A percentile compares a stretch with the other conserved stretches of the same genome.
These are phyloP conservation scores for Corvus moneduloides DNA, from an alignment of 2,113 vertebrate species.

Conservation along the genomic window DNA sequence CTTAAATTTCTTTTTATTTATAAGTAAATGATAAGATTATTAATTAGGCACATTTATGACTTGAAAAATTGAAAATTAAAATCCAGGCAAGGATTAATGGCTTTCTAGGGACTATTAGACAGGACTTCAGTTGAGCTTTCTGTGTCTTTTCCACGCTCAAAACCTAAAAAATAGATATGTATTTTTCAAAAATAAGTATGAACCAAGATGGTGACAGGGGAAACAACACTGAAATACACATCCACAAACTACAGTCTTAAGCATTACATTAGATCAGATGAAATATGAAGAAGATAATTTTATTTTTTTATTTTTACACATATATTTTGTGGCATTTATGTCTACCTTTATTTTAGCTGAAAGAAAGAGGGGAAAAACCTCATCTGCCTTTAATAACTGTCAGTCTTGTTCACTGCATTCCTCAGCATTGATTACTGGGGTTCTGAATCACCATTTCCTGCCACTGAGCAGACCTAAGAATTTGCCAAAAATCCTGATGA, in stretches of 20 bases:
- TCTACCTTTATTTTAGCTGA: neutral
- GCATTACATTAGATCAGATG: neutral
- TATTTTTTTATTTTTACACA: neutral
- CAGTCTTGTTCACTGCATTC: neutral
- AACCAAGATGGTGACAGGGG: neutral
- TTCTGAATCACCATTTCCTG: neutral
- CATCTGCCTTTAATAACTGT: neutral
- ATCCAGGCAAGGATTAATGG: neutral
- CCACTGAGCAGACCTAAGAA: neutral
- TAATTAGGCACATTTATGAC: neutral
- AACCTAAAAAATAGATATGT: rapidly evolving
- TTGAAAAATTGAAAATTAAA: neutral
- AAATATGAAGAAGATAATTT: neutral
- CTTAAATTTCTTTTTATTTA: neutral
- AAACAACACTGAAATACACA: neutral
- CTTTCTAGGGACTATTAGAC: neutral
- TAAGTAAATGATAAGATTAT: neutral
- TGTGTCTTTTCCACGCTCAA: neutral
- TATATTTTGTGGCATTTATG: neutral
- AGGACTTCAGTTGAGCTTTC: neutral
- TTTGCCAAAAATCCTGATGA: neutral
- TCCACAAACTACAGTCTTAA: neutral
- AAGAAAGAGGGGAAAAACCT: neutral
- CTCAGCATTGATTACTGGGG: neutral
- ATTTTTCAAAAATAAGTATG: neutral